These are phyloP conservation scores for Amyelois transitella DNA, from an alignment of 1,140 invertebrate species.

Conservation along the genomic window DNA sequence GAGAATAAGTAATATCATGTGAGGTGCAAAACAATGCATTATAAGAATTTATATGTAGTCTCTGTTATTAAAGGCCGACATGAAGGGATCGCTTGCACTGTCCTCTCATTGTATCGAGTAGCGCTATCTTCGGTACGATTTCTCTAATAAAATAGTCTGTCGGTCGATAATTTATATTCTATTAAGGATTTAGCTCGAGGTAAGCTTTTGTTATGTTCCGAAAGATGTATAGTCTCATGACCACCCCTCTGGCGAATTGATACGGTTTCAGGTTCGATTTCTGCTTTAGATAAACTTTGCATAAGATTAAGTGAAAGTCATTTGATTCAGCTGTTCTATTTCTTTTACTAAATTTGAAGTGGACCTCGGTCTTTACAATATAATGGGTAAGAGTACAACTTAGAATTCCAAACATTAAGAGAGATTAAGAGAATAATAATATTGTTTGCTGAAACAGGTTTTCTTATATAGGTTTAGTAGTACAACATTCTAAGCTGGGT, in stretches of 20 bases:
- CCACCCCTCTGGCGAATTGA: background rate
- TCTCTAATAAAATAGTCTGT: slow-evolving; percentile 21
- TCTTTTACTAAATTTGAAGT: too few species aligned
- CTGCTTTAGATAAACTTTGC: background rate
- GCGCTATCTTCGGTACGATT: background rate
- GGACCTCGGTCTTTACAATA: too few species aligned
- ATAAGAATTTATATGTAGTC: too few species aligned
- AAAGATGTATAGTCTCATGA: slow-evolving; percentile 3
- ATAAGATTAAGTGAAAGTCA: background rate
- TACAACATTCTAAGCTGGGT: too few species aligned
- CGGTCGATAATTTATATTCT: slow-evolving; percentile 24
- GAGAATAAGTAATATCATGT: too few species aligned
- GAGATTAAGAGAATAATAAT: too few species aligned
- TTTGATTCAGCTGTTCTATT: background rate
- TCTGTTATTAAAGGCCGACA: too few species aligned
- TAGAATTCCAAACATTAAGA: too few species aligned
- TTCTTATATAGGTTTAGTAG: too few species aligned
- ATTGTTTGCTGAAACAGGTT: too few species aligned
- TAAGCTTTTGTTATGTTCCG: slow-evolving; percentile 13
- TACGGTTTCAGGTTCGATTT: background rate
- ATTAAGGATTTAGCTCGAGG: slow-evolving; percentile 9
- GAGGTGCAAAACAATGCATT: too few species aligned
- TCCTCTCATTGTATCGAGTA: background rate
- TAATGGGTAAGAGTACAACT: too few species aligned
- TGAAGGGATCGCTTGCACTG: background rate